Base-by-base conservation (phyloP, 2,888 invertebrate genomes). In the Papilio protenor region DNA sequence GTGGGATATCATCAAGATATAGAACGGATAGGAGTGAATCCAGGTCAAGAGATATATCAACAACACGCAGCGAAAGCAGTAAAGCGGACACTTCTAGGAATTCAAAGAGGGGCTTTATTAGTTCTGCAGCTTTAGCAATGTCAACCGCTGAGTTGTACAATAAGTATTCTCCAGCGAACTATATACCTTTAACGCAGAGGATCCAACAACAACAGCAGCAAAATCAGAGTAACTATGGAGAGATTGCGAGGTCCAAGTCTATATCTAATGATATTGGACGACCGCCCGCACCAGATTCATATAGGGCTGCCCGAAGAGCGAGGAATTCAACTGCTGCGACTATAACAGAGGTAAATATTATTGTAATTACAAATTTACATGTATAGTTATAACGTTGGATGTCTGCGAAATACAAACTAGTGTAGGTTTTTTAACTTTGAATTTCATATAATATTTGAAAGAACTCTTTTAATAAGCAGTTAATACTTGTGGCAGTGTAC, bases 121-220 rank as follows among this genome's bases (percentile, higher is more conserved):
- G 92, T 82, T 95, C 94, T 10, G 94, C 94, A 55, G 93, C 95
- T 49, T 86, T 95, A 85, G 95, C 94, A 74, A 96, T 95, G 95
- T 96, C 94, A 75, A 95, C 95, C 1, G 96, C 97, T 52, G 97
- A 97, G 81, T 90, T 97, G 80, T 96, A 96, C 87, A 96, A 96
- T 85, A 97, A 97, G 89, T 97, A 97, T 87, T 97, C 97, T 59
- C 97, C 97, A 73, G 95, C 96, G 61, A 96, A 96, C 87, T 97
- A 97, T 89, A 96, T 96, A 86, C 97, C 97, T 80, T 84, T 93
- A 61, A 94, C 95, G 0, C 94, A 94, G 80, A 86, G 95, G 77
- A 83, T 94, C 0, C 91, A 93, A 72, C 89, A 91, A 72, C 89
- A 89, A 21, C 77, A 78, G 70, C 88, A 88, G 74, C 85, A 84